These are phyloP conservation scores for Cosmorhoe ocellata DNA, from an alignment of 2,888 invertebrate species.

Conservation along the genomic window DNA sequence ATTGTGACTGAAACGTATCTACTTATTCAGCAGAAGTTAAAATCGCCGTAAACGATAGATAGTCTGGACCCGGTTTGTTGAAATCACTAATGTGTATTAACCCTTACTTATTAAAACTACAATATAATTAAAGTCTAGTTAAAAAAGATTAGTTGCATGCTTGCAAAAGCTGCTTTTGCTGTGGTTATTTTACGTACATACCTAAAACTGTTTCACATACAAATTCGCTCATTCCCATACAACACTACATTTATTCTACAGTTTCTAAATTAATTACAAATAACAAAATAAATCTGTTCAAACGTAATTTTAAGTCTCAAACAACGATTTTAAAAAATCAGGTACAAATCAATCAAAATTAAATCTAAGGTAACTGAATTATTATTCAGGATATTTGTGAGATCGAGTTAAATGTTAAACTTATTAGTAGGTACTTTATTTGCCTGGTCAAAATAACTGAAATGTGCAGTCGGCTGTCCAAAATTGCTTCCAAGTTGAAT, in stretches of 20 bases:
- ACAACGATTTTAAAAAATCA: conserved; percentile 72
- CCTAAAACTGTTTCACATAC: conserved; percentile 56
- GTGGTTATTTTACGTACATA: conserved; percentile 68
- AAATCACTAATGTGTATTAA: conserved; percentile 49
- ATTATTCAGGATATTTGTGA: conserved; percentile 72
- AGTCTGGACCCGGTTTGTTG: conserved; percentile 39
- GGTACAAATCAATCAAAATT: conserved; percentile 79
- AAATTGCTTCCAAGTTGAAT: not conserved
- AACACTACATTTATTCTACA: conserved; percentile 57
- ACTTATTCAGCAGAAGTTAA: conserved; percentile 35
- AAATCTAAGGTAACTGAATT: conserved; percentile 78
- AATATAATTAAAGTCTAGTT: conserved; percentile 57
- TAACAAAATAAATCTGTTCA: conserved; percentile 73
- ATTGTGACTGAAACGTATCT: conserved; percentile 19
- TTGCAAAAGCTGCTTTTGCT: conserved; percentile 74
- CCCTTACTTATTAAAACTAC: conserved; percentile 49
- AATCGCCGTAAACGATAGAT: conserved; percentile 33
- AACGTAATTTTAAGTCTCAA: conserved; percentile 74
- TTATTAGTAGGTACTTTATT: conserved; percentile 35
- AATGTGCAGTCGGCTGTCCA: conserved; percentile 1
- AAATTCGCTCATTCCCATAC: conserved; percentile 73
- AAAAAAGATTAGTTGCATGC: conserved; percentile 69
- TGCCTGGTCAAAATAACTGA: conserved; percentile 10
- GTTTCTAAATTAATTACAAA: conserved; percentile 54
- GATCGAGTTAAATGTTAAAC: conserved; percentile 63